Base-by-base conservation (phyloP, 2,888 invertebrate species). In the Hydriomena furcata region DNA sequence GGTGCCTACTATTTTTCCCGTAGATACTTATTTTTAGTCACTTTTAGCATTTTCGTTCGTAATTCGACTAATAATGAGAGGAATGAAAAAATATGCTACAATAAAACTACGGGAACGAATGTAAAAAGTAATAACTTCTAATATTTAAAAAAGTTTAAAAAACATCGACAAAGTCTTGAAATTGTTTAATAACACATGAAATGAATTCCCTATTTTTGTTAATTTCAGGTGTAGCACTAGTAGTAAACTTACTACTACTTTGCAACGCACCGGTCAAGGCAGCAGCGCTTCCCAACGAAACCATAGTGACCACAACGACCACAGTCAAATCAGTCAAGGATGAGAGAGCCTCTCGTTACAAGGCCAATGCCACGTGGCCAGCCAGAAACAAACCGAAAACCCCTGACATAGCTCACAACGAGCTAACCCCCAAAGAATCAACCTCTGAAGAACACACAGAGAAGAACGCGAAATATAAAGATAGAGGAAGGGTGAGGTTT, bases 381-480 rank as follows among this genome's bases (percentile, higher is more conserved):
- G 45, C 60, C 1, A 79, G 73, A 35, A 71, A 58, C 42, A 75
- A 68, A 66, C 66, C 75, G 5, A 83, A 79, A 52, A 69, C 69
- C 17, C 79, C 76, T 13, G 87, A 90, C 54, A 65, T 77, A 55
- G 82, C 86, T 25, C 68, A 87, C 5, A 90, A 90, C 44, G 90
- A 90, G 68, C 64, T 90, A 25, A 80, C 77, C 42, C 78, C 81
- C 37, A 87, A 88, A 68, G 87, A 84, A 38, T 70, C 81, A 2
- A 77, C 74, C 1, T 83, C 85, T 7, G 88, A 88, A 64, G 90
- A 89, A 65, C 75, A 84, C 47, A 75, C 83, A 28, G 88, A 88
- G 24, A 86, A 87, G 68, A 88, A 89, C 68, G 83, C 82, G n/a
- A 90, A 88, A 75, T 85, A 87, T 55, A 90, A 88, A 69, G 79